Percentiles rank a stretch among this genome's conserved stretches.
Evolutionary conservation across 1,140 invertebrate species (phyloP).

Genomic region (Ips typographus): DNA sequence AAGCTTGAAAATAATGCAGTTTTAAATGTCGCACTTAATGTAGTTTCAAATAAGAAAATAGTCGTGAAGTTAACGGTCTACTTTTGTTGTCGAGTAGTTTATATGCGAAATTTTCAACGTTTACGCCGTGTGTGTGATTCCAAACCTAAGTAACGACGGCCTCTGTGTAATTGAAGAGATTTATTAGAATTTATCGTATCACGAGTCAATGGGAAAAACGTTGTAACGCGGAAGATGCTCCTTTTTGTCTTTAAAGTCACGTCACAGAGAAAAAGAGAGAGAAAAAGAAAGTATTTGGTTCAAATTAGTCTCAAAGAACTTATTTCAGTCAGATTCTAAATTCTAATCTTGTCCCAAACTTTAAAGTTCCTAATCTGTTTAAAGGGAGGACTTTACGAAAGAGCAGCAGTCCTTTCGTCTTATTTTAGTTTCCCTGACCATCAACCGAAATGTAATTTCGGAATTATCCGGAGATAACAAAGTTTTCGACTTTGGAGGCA

Average conservation of each 20-base stretch:
- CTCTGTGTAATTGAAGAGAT: constrained; percentile 25
- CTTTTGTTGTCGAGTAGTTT: constrained; percentile 21
- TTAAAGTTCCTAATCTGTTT: constrained; percentile 17
- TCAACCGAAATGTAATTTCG: constrained; percentile 16
- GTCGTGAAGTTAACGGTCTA: constrained; percentile 21
- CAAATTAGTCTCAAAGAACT: no score
- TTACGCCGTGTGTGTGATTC: constrained; percentile 15
- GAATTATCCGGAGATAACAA: constrained; percentile 23
- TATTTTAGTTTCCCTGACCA: constrained; percentile 21
- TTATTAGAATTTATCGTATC: constrained; percentile 28
- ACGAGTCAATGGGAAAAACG: constrained; percentile 26
- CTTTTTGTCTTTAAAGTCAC: no score
- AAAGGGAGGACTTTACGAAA: constrained; percentile 10
- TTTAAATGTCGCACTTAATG: constrained; percentile 10
- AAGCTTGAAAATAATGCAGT: constrained; percentile 1
- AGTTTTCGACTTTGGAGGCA: constrained; percentile 16
- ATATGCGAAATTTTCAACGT: constrained; percentile 22
- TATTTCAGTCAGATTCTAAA: neutral
- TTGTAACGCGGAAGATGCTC: neutral
- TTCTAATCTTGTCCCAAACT: constrained; percentile 7
- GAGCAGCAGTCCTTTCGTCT: constrained; percentile 1
- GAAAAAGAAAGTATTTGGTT: no score
- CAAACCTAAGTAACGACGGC: constrained; percentile 10
- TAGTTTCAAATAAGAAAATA: constrained; percentile 6
- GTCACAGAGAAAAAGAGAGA: no score